phyloP scores from a whole-genome alignment of 2,113 vertebrate genomes.

The Centropristis striata region DNA sequence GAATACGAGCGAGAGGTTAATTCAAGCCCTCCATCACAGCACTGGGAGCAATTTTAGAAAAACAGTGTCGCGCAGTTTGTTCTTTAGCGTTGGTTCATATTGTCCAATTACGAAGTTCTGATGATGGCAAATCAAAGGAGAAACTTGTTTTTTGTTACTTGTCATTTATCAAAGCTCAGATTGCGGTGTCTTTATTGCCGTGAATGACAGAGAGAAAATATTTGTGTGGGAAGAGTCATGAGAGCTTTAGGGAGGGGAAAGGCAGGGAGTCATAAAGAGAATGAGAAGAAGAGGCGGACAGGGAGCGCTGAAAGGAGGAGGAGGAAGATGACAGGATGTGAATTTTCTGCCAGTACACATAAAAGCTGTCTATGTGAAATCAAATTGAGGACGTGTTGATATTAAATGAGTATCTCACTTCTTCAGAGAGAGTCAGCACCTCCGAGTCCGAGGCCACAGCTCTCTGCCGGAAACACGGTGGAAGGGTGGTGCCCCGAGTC shows the following conservation, averaged over 20 bases:
- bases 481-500: no score
- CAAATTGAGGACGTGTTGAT: conserved; percentile 2
- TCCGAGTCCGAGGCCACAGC: no score
- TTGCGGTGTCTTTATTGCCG: conserved; percentile 15
- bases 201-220: conserved; percentile 9
- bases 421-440: not conserved
- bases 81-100: not conserved
- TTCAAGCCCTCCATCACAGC: conserved; percentile 2
- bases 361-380: conserved; percentile 42
- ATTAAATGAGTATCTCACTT: conserved; percentile 14
- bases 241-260: conserved; percentile 18
- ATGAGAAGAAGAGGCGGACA: conserved; percentile 30
- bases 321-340: conserved; percentile 31
- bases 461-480: no score
- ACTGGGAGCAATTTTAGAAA: not conserved
- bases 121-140: not conserved
- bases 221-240: conserved; percentile 8
- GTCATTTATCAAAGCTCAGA: not conserved
- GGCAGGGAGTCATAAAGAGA: conserved; percentile 22
- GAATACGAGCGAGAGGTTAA: conserved; percentile 8
- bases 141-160: not conserved
- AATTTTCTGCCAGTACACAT: conserved; percentile 36
- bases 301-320: conserved; percentile 14
- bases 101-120: not conserved
- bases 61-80: not conserved